Evolutionary conservation across 2,113 vertebrate species (phyloP).

Genomic region (Gavialis gangeticus): DNA sequence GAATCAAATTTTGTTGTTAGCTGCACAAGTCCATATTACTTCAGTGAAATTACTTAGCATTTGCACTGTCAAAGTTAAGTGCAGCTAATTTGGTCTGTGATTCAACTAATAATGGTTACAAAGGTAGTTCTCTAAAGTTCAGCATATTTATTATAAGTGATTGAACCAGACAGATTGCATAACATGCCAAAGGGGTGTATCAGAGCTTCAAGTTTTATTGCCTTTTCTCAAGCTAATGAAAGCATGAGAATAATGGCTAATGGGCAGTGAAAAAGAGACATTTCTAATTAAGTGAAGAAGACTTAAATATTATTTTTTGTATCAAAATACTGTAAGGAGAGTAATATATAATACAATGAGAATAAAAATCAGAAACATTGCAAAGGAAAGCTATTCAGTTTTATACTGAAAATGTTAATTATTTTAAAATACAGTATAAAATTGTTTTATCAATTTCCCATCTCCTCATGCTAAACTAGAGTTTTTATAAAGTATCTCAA

Average conservation of each 20-base stretch:
- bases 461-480: not conserved
- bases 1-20: not conserved
- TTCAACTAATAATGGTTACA: not conserved
- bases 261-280: not conserved
- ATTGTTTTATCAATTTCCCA: not conserved
- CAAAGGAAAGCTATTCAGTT: fast-evolving
- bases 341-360: not conserved
- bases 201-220: not conserved
- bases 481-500: not conserved
- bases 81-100: not conserved
- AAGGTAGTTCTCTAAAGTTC: not conserved
- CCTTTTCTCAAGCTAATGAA: not conserved
- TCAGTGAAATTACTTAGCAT: not conserved
- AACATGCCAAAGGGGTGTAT: not conserved
- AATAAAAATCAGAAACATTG: not conserved
- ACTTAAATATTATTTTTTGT: not conserved
- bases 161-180: not conserved
- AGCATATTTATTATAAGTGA: not conserved
- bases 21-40: not conserved
- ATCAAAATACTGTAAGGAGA: not conserved
- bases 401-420: not conserved
- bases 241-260: not conserved
- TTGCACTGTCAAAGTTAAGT: not conserved
- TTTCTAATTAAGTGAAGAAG: not conserved
- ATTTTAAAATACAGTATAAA: not conserved